These are phyloP conservation scores for Butorides virescens DNA, from an alignment of 2,113 vertebrate genomes.

Conservation along the genomic window DNA sequence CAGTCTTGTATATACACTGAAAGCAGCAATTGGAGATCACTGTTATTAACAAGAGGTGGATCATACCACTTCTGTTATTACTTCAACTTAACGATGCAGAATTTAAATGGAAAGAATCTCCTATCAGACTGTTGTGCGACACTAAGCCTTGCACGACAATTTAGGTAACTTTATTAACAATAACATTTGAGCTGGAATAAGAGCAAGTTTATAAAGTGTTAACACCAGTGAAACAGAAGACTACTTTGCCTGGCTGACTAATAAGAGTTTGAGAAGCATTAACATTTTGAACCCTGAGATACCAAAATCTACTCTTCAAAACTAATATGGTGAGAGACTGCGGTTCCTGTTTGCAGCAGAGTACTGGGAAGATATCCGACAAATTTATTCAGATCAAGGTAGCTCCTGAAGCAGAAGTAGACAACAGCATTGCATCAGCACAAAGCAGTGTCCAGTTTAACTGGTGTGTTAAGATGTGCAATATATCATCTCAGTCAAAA, in stretches of 20 bases:
- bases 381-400: background rate
- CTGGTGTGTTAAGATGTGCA: background rate
- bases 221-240: constrained; percentile 41
- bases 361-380: background rate
- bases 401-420: background rate
- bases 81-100: background rate
- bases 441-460: background rate
- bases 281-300: background rate
- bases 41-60: background rate
- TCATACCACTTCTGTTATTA: background rate
- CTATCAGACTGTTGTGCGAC: background rate
- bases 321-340: background rate
- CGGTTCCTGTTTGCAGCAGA: background rate
- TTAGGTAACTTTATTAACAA: background rate
- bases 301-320: background rate
- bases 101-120: background rate
- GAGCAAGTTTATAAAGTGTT: constrained; percentile 50
- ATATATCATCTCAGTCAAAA: background rate
- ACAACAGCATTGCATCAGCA: background rate
- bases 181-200: constrained; percentile 45
- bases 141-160: background rate
- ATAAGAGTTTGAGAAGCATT: constrained; percentile 29
- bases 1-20: background rate
- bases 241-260: constrained; percentile 38
- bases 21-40: background rate